These are phyloP conservation scores for Myanophis thanlyinensis DNA, from an alignment of 2,113 vertebrate genomes.

Conservation along the genomic window DNA sequence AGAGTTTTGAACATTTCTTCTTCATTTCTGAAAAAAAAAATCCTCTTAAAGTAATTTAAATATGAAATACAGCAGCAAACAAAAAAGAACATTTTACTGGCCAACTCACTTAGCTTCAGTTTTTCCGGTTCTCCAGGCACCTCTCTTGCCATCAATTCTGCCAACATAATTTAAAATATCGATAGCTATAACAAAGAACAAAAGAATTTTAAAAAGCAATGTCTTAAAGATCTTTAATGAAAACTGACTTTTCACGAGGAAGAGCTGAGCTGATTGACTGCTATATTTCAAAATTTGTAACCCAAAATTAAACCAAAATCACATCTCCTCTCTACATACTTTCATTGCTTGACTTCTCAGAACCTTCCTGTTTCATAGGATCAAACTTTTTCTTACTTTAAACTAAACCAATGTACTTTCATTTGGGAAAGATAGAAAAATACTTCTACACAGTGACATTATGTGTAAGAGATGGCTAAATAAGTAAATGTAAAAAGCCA, in stretches of 20 bases:
- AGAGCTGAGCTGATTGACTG: not conserved
- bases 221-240: constrained; percentile 14
- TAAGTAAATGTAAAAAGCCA: not conserved
- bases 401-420: not conserved
- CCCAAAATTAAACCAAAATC: not conserved
- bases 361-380: not conserved
- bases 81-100: not conserved
- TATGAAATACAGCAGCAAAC: constrained; percentile 23
- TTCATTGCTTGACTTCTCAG: not conserved
- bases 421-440: not conserved
- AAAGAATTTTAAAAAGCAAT: constrained; percentile 45
- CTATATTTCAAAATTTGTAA: not conserved
- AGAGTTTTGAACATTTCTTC: constrained; percentile 92
- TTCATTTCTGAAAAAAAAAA: constrained; percentile 81
- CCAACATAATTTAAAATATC: constrained; percentile 93
- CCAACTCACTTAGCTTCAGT: constrained; percentile 75
- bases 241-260: not conserved
- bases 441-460: not conserved
- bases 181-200: constrained; percentile 80
- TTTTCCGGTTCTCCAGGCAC: constrained; percentile 85
- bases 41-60: constrained; percentile 33
- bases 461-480: not conserved
- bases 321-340: not conserved
- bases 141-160: constrained; percentile 87
- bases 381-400: not conserved